Base-by-base conservation (phyloP, 2,888 invertebrate species). In the Cylindroiulus punctatus region DNA sequence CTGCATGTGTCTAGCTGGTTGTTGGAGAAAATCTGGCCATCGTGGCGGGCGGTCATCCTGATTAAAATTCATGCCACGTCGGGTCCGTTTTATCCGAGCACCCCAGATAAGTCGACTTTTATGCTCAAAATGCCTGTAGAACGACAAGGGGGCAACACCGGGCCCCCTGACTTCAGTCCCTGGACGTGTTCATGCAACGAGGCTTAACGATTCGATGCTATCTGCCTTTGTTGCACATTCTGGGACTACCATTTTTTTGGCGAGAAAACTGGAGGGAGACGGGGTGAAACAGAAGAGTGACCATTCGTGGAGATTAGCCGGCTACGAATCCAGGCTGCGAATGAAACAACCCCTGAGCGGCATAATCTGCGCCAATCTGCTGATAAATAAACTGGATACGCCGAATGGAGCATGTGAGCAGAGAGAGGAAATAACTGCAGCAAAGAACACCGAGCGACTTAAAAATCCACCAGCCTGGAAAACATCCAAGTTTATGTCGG, bases 31-130 rank as follows among this genome's bases (percentile, higher is more conserved):
- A 40, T 82, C 82, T 82, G 36, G 42, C 82, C 36, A n/a, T 82
- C 82, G 36, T 82, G 82, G 82, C 82, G 82, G 82, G 82, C 82
- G 82, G 82, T 82, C 82, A 82, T 82, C 82, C 82, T 82, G 36
- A 82, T 82, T 82, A 82, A 82, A 82, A 82, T 40, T 82, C 82
- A 82, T 22, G 36, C 36, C 82, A 82, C 82, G 82, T 82, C 82
- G 82, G 65, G 82, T 82, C 82, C 82, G 82, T 82, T 82, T 82
- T 82, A 82, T 82, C 82, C 82, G 42, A 82, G 82, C 42, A 82
- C 82, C 82, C 36, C 82, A 82, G 82, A 40, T 82, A 82, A 82
- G 82, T 82, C 82, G 82, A 82, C 42, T 82, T 82, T 36, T 36
- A 82, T 40, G 82, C 42, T 82, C 36, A 40, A 40, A 40, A 40